Percentiles rank a stretch among this genome's conserved stretches.
These are phyloP conservation scores for Hemaris fuciformis DNA, from an alignment of 2,888 invertebrate species.

Conservation along the genomic window DNA sequence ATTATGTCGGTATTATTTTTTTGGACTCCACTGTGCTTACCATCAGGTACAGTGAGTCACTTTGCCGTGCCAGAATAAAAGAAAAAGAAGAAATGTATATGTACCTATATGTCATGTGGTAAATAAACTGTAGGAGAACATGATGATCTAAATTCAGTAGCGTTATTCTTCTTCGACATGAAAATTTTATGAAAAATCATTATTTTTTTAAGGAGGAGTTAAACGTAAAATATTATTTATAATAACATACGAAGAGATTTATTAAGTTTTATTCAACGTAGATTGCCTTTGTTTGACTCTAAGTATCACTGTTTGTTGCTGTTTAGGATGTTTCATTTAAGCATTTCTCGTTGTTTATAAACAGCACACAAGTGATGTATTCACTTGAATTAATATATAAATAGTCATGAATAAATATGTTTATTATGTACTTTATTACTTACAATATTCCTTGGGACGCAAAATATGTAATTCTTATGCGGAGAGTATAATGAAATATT, in stretches of 20 bases:
- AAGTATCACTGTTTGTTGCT: not conserved
- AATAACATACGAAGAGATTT: not conserved
- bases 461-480: not conserved
- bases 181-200: not conserved
- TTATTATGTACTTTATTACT: not conserved
- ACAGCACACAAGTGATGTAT: not conserved
- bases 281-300: not conserved
- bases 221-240: not conserved
- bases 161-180: not conserved
- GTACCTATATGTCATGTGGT: no score
- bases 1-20: no score
- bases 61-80: no score
- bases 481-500: not conserved
- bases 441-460: not conserved
- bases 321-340: not conserved
- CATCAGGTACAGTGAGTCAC: no score
- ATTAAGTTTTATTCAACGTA: not conserved
- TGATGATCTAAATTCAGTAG: not conserved
- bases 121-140: not conserved
- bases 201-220: not conserved
- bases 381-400: conserved; percentile 1
- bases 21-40: no score
- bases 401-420: not conserved
- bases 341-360: not conserved
- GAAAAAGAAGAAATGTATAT: no score